phyloP scores from a whole-genome alignment of 2,888 invertebrate genomes.

The Apamea sordens region DNA sequence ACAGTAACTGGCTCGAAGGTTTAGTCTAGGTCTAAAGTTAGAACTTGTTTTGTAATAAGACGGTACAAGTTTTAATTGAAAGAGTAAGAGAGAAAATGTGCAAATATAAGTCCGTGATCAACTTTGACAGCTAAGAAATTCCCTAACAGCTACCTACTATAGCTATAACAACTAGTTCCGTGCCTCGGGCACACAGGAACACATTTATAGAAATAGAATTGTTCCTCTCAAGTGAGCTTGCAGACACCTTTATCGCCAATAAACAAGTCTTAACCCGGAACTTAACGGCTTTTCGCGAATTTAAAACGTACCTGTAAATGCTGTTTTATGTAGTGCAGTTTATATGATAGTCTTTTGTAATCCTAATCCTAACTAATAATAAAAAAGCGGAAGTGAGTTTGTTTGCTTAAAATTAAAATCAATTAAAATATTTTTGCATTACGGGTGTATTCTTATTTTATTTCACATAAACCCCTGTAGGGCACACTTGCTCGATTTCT shows the following conservation, averaged over 20 bases:
- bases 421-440: not conserved
- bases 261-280: conserved; percentile 18
- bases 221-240: conserved; percentile 12
- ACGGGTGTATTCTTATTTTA: not conserved
- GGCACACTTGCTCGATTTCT: not conserved
- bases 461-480: not conserved
- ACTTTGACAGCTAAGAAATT: not conserved
- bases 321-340: not conserved
- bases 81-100: not conserved
- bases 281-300: conserved; percentile 7
- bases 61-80: too few species aligned
- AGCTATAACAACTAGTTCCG: not conserved
- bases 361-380: not conserved
- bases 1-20: too few species aligned
- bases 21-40: too few species aligned
- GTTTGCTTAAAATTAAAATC: not conserved
- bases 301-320: conserved; percentile 3
- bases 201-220: conserved; percentile 33
- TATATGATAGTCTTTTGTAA: not conserved
- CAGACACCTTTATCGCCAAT: conserved; percentile 37
- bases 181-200: not conserved
- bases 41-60: too few species aligned
- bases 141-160: not conserved
- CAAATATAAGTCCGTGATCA: not conserved
- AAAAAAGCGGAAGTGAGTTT: not conserved